Base-by-base conservation (phyloP, 2,797 vertebrate species). In the Steatocranus sp. region DNA sequence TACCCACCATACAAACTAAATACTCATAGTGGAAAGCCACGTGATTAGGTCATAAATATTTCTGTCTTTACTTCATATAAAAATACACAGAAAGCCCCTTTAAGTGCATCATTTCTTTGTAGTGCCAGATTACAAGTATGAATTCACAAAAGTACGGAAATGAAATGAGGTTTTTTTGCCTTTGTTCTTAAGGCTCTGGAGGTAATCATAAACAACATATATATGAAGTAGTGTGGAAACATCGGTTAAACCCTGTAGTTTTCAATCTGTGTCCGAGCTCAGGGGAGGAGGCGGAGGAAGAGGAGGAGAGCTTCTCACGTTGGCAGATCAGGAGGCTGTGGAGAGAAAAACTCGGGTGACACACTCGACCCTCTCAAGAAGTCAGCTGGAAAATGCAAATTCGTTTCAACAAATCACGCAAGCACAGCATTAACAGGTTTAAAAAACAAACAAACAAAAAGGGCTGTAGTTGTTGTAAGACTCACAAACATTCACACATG, bases 321-420 rank as follows among this genome's bases (percentile, higher is more conserved):
- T 87, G 30, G 87, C 82, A 50, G 34, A 76, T 91, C 91, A 93
- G 90, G 89, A 92, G 75, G 85, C 93, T 94, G 92, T 83, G 88
- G 87, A 93, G 85, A 94, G 87, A 93, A 88, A 93, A 86, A 93
- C 86, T 78, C 8, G 89, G 88, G 90, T 94, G 91, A 94, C 81
- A 90, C 49, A 90, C 89, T 91, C 85, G 81, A 93, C 89, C 91
- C 91, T 89, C 83, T 78, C 61, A 87, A 86, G 61, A 87, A 80
- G 84, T 89, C 88, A 80, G 88, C 74, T 61, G 38, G 15, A 80
- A 54, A 79, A 79, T 77, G 18, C 51, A 75, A 17, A 75, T 46
- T 6, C 14, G 27, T 51, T 63, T 66, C 11, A 50, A 51, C 17
- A 48, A 41, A 51, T 75, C 7, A 36, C 11, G 7, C 30, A 46